Conservation (phyloP, 2,797 vertebrate genomes). For the Dryobates pubescens region DNA sequence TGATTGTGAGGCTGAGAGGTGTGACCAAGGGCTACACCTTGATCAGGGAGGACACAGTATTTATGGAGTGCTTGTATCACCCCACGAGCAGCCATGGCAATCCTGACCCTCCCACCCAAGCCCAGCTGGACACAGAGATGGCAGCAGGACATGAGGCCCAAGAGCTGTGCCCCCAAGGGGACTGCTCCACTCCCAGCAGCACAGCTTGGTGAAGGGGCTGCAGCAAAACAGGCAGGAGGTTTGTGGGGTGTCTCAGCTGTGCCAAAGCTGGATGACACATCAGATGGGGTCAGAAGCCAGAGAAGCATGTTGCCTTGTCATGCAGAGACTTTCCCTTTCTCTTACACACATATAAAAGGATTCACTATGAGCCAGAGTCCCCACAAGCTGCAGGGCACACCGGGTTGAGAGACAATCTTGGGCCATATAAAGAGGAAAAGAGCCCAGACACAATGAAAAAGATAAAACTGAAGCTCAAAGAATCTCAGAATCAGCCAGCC, state of each 20-base stretch:
- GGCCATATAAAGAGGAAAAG: background rate
- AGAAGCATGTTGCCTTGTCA: background rate
- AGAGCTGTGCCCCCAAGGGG: background rate
- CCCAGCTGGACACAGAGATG: rapidly evolving
- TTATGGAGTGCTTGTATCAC: rapidly evolving
- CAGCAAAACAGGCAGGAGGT: background rate
- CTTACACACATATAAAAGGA: background rate
- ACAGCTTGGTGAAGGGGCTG: background rate
- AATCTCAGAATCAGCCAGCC: background rate
- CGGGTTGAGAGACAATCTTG: background rate
- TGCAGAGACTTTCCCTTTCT: background rate
- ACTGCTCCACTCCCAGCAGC: background rate
- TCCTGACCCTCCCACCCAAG: background rate
- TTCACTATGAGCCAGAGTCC: background rate
- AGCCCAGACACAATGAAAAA: background rate
- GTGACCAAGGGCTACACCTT: background rate
- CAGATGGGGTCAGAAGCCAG: background rate
- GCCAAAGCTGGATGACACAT: background rate
- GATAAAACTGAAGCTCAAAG: background rate
- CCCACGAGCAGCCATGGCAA: background rate
- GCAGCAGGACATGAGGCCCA: background rate
- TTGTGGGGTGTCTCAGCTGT: rapidly evolving
- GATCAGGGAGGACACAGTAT: rapidly evolving
- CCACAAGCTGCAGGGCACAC: background rate
- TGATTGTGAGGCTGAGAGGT: background rate